Evolutionary conservation across 1,140 invertebrate genomes (phyloP).

Genomic region (Eciton burchellii): DNA sequence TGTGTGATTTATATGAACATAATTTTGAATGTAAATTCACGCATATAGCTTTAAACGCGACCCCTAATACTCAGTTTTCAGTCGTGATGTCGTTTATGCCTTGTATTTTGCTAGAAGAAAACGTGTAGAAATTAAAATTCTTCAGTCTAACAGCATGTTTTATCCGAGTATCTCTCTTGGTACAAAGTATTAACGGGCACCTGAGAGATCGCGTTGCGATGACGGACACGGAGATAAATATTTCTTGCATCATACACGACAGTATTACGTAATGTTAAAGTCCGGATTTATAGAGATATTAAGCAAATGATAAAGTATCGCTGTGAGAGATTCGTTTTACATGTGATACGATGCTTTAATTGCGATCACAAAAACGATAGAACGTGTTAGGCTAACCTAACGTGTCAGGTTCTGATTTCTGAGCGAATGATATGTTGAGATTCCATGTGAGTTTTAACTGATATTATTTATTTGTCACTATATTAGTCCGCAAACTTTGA

Average conservation of each 20-base stretch:
- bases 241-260: conserved; percentile 2
- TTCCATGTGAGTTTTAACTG: conserved; percentile 67
- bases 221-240: background rate
- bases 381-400: conserved; percentile 59
- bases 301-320: background rate
- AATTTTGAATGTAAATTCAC: background rate
- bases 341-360: conserved; percentile 27
- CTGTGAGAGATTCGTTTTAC: background rate
- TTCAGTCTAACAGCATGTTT: too few relatives aligned
- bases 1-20: too few relatives aligned
- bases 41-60: background rate
- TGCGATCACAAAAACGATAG: conserved; percentile 10
- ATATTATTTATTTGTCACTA: conserved; percentile 55
- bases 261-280: conserved; percentile 27
- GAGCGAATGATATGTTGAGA: conserved; percentile 47
- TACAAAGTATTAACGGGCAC: conserved; percentile 34
- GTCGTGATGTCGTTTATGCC: too few relatives aligned
- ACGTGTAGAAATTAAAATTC: background rate
- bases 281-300: conserved; percentile 35
- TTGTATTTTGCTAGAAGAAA: background rate
- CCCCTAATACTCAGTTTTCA: background rate
- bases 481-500: background rate
- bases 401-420: conserved; percentile 70
- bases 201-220: conserved; percentile 25
- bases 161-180: background rate